Conservation (phyloP, 2,113 vertebrate species). For the Monarcha castaneiventris region DNA sequence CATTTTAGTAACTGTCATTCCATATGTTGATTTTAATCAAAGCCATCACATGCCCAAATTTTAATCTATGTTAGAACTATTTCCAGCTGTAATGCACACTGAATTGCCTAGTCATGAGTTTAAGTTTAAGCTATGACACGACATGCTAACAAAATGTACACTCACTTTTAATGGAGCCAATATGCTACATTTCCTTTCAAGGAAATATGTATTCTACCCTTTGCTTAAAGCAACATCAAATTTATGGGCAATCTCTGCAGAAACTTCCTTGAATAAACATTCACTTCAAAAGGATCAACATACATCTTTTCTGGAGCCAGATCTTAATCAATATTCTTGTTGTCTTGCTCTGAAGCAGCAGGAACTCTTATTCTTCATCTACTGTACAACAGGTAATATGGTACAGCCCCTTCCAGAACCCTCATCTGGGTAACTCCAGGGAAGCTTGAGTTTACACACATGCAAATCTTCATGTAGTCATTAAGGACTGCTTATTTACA, state of each 20-base stretch:
- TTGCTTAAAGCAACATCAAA: neutral
- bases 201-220: neutral
- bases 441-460: neutral
- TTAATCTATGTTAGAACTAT: neutral
- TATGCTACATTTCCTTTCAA: neutral
- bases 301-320: neutral
- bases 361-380: neutral
- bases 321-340: neutral
- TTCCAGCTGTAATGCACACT: neutral
- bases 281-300: constrained; percentile 3
- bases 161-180: neutral
- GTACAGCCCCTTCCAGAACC: neutral
- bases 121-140: neutral
- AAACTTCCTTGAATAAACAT: constrained; percentile 27
- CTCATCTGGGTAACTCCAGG: neutral
- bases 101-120: neutral
- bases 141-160: neutral
- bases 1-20: neutral
- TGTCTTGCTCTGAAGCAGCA: neutral
- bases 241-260: neutral
- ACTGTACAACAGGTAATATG: neutral
- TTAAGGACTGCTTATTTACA: neutral
- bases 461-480: neutral
- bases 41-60: neutral
- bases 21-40: neutral